Conservation (phyloP, 30 jellyfish, hydroid and myxozoan species). For the Chrysaora quinquecirrha region DNA sequence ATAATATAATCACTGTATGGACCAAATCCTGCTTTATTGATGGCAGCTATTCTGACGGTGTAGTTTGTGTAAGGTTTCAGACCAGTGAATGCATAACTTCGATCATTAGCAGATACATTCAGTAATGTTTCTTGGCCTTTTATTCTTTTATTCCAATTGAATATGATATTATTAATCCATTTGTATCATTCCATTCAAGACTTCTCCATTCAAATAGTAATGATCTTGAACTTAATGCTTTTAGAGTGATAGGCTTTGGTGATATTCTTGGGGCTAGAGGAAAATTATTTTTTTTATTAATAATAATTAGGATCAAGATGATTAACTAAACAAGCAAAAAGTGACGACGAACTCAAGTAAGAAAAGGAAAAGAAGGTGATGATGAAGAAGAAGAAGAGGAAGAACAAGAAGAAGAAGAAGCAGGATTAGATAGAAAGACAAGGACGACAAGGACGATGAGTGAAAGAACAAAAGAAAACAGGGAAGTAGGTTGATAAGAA, state of each 20-base stretch:
- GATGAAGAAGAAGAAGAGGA: no score
- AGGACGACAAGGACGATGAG: no score
- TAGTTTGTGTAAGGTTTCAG: conserved; percentile 58
- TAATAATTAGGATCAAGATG: no score
- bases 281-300: background rate
- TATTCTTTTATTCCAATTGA: background rate
- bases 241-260: conserved; percentile 23
- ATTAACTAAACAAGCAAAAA: no score
- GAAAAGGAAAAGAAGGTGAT: no score
- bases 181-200: conserved; percentile 28
- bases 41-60: conserved; percentile 53
- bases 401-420: no score
- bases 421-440: no score
- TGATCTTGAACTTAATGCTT: conserved; percentile 17
- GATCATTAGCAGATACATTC: background rate
- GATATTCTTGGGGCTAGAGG: conserved; percentile 25
- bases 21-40: conserved; percentile 57
- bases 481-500: background rate
- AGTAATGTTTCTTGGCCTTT: background rate
- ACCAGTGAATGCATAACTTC: background rate
- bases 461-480: no score
- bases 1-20: conserved; percentile 16
- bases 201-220: conserved; percentile 27
- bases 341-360: no score
- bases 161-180: conserved; percentile 42